Evolutionary conservation across 2,888 invertebrate genomes (phyloP), one percentile per base, ranked within the genome.

Genomic region (Parnassius mnemosyne): DNA sequence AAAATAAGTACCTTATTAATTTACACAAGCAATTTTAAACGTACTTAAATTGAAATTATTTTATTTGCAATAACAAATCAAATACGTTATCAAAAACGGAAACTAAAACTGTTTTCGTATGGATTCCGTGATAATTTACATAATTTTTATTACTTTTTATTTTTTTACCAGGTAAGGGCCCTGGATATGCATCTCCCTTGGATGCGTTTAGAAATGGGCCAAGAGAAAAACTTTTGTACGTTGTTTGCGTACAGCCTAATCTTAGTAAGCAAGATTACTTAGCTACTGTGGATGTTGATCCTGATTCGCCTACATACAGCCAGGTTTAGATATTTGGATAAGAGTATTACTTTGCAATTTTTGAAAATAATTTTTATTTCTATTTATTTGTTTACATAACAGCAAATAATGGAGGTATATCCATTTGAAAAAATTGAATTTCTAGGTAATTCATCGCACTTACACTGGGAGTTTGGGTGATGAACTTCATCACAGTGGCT

Each of bases 401-500:
- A 1, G 34, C 34, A 5, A 34, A 34, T 34, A 20, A 34, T 34
- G 5, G 34, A 3, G 5, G 7, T 34, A 34, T 25, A 7, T 7
- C 25, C 25, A 25, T 25, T 5, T 25, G 7, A 25, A 25, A 20
- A 25, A 25, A 25, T 5, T 25, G 25, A 25, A 7, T 2, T 56
- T 51, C 20, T 79, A 98, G 98, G 95, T 99, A 5, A 95, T 99
- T 53, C 95, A 97, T 79, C 95, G 97, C 20, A 93, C 97, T 0
- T 93, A 94, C 73, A 95, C 98, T 73, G 95, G 95, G 10, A 85
- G 95, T 66, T 83, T 92, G 3, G 95, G 95, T 0, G 97, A 99
- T 76, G 99, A 99, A 81, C 86, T 99, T 0, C 99, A 99, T 80
- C 99, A 99, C 80, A 95, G 95, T 51, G 99, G 99, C 0, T 99